These are phyloP conservation scores for Pelusios castaneus DNA, from an alignment of 2,113 vertebrate genomes.

Conservation along the genomic window DNA sequence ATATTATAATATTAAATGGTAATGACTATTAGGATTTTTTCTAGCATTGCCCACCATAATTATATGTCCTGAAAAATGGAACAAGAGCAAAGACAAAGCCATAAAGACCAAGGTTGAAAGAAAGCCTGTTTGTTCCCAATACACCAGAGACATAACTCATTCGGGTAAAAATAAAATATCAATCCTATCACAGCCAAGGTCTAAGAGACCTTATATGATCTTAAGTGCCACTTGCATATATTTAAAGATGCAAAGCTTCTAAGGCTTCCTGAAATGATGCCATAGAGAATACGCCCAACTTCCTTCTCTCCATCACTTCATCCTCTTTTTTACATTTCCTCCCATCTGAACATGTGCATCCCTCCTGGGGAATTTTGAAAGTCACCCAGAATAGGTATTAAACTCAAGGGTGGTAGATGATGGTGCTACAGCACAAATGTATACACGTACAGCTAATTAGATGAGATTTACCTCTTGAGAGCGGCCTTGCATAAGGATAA, in stretches of 20 bases:
- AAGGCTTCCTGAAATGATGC: not conserved
- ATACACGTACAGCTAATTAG: not conserved
- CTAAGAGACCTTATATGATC: not conserved
- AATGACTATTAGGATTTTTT: not conserved
- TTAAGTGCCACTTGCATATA: not conserved
- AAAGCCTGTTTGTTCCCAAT: not conserved
- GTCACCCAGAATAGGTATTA: not conserved
- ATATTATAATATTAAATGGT: not conserved
- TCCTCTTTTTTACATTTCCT: not conserved
- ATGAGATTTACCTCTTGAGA: not conserved
- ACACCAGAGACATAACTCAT: not conserved
- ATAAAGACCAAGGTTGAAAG: not conserved
- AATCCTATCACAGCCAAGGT: not conserved
- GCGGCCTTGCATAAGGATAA: not conserved
- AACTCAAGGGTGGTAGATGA: rapidly evolving
- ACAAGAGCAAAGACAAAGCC: not conserved
- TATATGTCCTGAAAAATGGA: not conserved
- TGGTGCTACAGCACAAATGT: rapidly evolving
- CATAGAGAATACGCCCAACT: not conserved
- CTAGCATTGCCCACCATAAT: not conserved
- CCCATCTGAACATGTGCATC: not conserved
- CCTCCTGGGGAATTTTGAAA: not conserved
- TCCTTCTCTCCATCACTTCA: not conserved
- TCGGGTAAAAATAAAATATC: not conserved
- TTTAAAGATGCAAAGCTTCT: not conserved